Base-by-base conservation (phyloP, 2,113 vertebrate species). In the Turnix velox region DNA sequence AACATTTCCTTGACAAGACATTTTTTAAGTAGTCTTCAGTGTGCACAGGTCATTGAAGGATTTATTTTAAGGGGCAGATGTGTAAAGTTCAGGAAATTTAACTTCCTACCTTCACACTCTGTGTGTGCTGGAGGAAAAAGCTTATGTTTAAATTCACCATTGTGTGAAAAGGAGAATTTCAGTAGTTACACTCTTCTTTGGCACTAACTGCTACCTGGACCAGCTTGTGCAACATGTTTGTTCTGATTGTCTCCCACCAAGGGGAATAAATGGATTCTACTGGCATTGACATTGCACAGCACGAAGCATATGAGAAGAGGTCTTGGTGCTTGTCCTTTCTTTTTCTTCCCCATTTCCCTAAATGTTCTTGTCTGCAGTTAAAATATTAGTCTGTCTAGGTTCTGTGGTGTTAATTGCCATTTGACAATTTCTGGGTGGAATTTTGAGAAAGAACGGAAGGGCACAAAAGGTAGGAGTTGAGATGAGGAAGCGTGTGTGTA, bases 11-110 rank as follows among this genome's bases (percentile, higher is more conserved):
- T 74, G 58, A 72, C 23, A 5, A 79, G 87, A 65, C 63, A 6
- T 83, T 77, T 90, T 94, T 91, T 16, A 84, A 92, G 81, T 48
- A 73, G n/a, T 22, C 48, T 84, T 87, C 68, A 57, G 55, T 79
- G 65, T n/a, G 62, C 7, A 6, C 59, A 39, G 84, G 72, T 91
- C 94, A 80, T 0, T 14, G 86, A 65, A 37, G 87, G 63, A 49
- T 89, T 87, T 88, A 25, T 89, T 92, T 90, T 63, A 63, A 73
- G 72, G 65, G 28, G 15, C 59, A 79, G 46, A 67, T 2, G 0
- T 48, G 62, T 76, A 28, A 78, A 73, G 40, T 28, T 92, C 27
- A 66, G 61, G 69, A 75, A 77, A 84, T 81, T 65, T 61, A n/a
- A 65, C 63, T 76, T 78, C 43, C 37, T 71, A 28, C 61, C 42